Percentiles rank a stretch among this genome's conserved stretches.
Conservation (phyloP, 2,888 invertebrate species). For the Neoaliturus tenellus region DNA sequence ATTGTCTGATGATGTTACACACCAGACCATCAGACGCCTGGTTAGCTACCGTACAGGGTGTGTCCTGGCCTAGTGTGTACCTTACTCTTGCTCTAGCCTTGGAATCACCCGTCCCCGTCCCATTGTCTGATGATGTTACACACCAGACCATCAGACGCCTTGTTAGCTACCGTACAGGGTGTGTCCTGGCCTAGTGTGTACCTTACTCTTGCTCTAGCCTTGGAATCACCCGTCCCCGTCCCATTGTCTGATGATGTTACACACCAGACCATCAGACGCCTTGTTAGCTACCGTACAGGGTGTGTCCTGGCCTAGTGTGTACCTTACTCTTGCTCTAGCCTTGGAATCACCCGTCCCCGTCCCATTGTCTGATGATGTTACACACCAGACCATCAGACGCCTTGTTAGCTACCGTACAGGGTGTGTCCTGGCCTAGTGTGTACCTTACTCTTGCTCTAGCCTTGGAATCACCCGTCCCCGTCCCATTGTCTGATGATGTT, state of each 20-base stretch:
- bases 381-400: neutral
- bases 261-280: neutral
- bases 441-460: neutral
- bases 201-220: neutral
- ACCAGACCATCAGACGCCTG: neutral
- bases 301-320: neutral
- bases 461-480: neutral
- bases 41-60: neutral
- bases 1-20: conserved; percentile 3
- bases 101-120: neutral
- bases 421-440: neutral
- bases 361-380: conserved; percentile 2
- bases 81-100: neutral
- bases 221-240: neutral
- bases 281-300: neutral
- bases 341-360: neutral
- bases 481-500: neutral
- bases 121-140: conserved; percentile 9
- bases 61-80: neutral
- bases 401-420: neutral
- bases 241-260: neutral
- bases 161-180: neutral
- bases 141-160: neutral
- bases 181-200: neutral
- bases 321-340: neutral